A percentile compares a stretch with the other conserved stretches of the same genome.
Conservation (phyloP, 2,113 vertebrate species). For the Ondatra zibethicus region DNA sequence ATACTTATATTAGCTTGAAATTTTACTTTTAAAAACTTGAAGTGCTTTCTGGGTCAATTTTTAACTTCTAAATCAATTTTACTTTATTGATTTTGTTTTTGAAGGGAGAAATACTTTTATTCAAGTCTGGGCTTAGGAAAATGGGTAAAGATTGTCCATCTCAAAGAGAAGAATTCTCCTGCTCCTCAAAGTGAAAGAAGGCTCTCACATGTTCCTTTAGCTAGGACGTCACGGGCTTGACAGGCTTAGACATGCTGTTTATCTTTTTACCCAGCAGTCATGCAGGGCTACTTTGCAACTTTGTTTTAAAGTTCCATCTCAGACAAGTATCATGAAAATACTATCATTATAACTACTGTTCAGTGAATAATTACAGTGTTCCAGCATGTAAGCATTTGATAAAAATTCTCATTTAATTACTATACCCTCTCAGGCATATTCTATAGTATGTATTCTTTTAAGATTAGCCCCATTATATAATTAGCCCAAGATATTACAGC, state of each 20-base stretch:
- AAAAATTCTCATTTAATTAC: slow-evolving; percentile 30
- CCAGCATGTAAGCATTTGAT: background rate
- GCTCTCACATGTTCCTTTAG: background rate
- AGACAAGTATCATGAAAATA: background rate
- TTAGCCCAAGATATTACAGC: background rate
- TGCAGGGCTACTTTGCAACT: background rate
- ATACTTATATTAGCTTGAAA: slow-evolving; percentile 18
- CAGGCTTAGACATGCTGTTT: background rate
- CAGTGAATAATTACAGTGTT: slow-evolving; percentile 30
- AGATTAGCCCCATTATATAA: background rate
- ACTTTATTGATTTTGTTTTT: background rate
- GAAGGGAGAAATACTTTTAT: background rate
- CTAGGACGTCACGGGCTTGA: too few species aligned
- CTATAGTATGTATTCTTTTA: background rate
- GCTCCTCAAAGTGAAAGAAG: background rate
- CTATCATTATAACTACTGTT: slow-evolving; percentile 1
- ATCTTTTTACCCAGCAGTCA: background rate
- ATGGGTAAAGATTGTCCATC: background rate
- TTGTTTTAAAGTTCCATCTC: background rate
- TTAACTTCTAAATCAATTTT: background rate
- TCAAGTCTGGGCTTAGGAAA: background rate
- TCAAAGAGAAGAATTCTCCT: background rate
- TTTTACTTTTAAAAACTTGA: slow-evolving; percentile 38
- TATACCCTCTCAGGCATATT: background rate
- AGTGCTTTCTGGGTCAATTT: slow-evolving; percentile 36